Evolutionary conservation across 1,140 invertebrate species (phyloP), one percentile per base, ranked within the genome.

Genomic region (Drosophila truncata): DNA sequence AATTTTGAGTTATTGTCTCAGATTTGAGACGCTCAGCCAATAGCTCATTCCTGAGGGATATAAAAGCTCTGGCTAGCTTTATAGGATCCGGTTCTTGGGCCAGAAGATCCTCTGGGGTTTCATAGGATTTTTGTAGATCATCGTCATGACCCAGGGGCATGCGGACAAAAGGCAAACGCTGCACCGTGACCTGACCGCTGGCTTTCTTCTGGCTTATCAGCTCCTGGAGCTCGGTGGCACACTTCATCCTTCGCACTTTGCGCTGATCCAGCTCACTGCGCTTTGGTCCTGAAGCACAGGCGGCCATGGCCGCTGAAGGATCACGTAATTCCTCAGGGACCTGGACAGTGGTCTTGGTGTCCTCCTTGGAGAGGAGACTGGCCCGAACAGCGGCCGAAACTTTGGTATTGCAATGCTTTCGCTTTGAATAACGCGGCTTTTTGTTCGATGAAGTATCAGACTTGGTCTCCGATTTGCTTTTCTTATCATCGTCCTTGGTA

Each of bases 251-350:
- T 0, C 78, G 58, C 5, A 47, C 5, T 23, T 46, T 44, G 0
- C 79, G 79, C 20, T 81, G 78, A 20, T 81, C 78, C 6, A 71
- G 18, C 7, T 81, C 78, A n/a, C 70, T 66, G 0, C 79, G 63
- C 13, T 25, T 49, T 0, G 71, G 74, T 0, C 27, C 42, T 2
- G 6, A 0, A 7, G 37, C 7, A 7, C 3, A 6, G 18, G n/a
- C 58, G 4, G 58, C 20, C 11, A 55, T 3, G 0, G 25, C n/a
- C 14, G 16, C 31, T 6, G 25, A 13, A 1, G 60, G 49, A 3
- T 11, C 6, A 0, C 60, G 31, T 6, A 27, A 25, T 14, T 67
- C 44, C 33, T 63, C 59, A 2, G 64, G 59, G 5, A 33, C 11
- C 3, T 13, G 9, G 10, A 62, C 33, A 0, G 42, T 20, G 18